Conservation (phyloP, 1,140 invertebrate species). For the Drosophila kikkawai region DNA sequence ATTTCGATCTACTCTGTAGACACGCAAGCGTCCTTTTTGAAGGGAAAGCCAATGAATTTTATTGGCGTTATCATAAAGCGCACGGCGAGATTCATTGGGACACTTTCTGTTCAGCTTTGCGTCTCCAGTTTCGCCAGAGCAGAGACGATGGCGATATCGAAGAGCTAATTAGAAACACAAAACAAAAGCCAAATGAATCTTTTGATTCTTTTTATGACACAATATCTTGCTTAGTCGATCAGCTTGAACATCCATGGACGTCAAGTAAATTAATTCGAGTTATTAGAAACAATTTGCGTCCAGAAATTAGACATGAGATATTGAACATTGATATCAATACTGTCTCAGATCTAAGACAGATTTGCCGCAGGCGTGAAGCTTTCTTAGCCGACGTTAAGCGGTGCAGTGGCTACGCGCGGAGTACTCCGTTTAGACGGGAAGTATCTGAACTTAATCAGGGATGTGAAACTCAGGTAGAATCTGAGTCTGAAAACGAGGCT, state of each 20-base stretch:
- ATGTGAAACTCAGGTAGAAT: background rate
- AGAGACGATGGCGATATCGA: slow-evolving; percentile 1
- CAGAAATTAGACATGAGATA: background rate
- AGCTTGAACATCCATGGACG: background rate
- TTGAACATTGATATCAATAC: background rate
- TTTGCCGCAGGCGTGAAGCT: background rate
- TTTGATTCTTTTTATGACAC: background rate
- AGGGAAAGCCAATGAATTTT: background rate
- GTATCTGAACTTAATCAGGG: background rate
- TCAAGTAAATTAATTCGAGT: background rate
- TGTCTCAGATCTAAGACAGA: background rate
- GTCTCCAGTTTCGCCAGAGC: background rate
- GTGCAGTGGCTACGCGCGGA: background rate
- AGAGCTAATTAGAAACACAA: background rate
- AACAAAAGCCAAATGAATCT: slow-evolving; percentile 1
- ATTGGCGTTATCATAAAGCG: background rate
- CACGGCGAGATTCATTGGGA: background rate
- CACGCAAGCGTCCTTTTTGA: no score
- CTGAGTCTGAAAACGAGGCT: background rate
- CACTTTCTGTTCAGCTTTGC: background rate
- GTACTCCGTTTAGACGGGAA: background rate
- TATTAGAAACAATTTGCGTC: background rate
- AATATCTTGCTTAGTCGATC: background rate
- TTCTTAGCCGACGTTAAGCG: background rate
- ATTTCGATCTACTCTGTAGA: no score